Percentiles rank a stretch among this genome's conserved stretches.
phyloP scores from a whole-genome alignment of 2,797 vertebrate species.

The Cheirogaleus major region DNA sequence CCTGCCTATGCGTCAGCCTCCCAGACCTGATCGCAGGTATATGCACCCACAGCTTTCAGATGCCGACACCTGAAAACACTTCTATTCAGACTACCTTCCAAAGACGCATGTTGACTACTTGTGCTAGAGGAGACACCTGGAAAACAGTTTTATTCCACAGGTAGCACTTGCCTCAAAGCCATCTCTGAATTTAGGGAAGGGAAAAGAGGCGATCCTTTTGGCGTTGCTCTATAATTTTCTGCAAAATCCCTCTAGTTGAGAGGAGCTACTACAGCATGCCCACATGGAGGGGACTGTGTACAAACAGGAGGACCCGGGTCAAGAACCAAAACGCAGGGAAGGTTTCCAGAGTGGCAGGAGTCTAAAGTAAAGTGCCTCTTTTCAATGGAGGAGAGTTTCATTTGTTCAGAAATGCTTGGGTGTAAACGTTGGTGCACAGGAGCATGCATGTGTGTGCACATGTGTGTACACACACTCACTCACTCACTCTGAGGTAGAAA shows the following conservation, averaged over 20 bases:
- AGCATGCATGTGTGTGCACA: neutral
- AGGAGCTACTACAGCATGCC: neutral
- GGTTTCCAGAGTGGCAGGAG: conserved; percentile 51
- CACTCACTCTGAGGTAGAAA: conserved; percentile 84
- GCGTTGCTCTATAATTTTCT: conserved; percentile 16
- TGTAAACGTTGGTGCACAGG: conserved; percentile 66
- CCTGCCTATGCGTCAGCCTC: neutral
- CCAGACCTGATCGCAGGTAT: neutral
- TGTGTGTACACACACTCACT: conserved; percentile 9
- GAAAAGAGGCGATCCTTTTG: conserved; percentile 12
- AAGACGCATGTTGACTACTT: neutral
- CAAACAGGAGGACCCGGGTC: conserved; percentile 68
- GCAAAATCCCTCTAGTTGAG: neutral
- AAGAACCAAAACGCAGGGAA: conserved; percentile 69
- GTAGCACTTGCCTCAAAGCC: neutral
- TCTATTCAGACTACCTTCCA: neutral
- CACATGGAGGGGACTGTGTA: neutral
- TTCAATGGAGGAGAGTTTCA: conserved; percentile 37
- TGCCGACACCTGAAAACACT: neutral
- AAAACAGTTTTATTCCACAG: neutral
- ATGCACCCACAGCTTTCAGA: neutral
- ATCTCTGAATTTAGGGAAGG: neutral
- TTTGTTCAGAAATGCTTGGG: conserved; percentile 66
- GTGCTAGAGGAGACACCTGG: conserved; percentile 48
- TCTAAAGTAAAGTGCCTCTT: conserved; percentile 69